These are phyloP conservation scores for Microplitis manilae DNA, from an alignment of 2,888 invertebrate genomes.

Conservation along the genomic window DNA sequence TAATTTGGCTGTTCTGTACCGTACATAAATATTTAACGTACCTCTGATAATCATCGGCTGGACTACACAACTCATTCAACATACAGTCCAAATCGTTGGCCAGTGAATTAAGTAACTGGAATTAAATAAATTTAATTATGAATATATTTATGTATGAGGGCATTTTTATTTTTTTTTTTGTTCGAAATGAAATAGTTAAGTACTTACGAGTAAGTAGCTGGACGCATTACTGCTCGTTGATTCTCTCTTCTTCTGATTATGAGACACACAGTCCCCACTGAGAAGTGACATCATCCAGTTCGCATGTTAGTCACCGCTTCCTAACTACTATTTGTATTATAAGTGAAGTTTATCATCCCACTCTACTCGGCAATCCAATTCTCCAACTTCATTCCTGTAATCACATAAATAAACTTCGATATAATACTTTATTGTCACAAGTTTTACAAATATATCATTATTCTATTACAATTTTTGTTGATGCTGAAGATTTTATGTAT, in stretches of 20 bases:
- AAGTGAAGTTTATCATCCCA: constrained; percentile 29
- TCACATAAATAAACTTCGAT: constrained; percentile 7
- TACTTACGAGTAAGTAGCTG: constrained; percentile 65
- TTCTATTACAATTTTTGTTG: too few species aligned
- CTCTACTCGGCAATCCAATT: constrained; percentile 34
- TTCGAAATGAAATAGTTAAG: constrained; percentile 11
- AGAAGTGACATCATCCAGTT: constrained; percentile 65
- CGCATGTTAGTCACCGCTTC: constrained; percentile 57
- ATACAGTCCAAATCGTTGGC: constrained; percentile 90
- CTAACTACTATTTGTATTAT: constrained; percentile 38
- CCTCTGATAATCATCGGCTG: constrained; percentile 72
- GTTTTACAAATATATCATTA: neutral
- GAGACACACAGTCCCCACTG: constrained; percentile 63
- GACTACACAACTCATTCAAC: constrained; percentile 84
- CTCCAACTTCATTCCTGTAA: constrained; percentile 12
- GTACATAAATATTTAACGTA: constrained; percentile 53
- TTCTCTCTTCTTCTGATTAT: constrained; percentile 61
- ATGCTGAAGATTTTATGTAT: neutral
- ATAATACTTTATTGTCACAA: neutral
- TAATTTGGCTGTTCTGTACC: neutral
- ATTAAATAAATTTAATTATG: constrained; percentile 10
- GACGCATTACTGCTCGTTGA: constrained; percentile 67
- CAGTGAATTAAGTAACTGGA: constrained; percentile 85
- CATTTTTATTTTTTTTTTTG: constrained; percentile 21
- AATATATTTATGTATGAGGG: constrained; percentile 5